Evolutionary conservation across 2,797 vertebrate genomes (phyloP), one percentile per base, ranked within the genome.

Genomic region (Rhinogobio ventralis): DNA sequence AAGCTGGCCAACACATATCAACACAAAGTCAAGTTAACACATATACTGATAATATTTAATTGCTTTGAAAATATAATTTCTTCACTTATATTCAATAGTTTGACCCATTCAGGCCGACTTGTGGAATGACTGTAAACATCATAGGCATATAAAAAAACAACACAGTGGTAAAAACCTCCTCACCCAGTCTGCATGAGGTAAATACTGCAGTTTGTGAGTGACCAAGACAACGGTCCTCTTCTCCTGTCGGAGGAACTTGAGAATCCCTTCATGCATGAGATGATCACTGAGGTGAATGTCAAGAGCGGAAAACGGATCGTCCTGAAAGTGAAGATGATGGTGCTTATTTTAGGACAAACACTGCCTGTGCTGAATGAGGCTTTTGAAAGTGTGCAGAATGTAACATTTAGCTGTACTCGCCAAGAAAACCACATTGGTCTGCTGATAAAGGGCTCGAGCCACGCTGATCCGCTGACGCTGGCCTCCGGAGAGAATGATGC

Each of bases 221-320:
- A 99, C 98, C 80, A 99, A 88, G 83, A 99, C 97, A n/a, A 99
- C 93, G 0, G 98, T 99, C 85, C 97, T 95, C 90, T 97, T 98
- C 90, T 99, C 98, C 64, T 97, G 96, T 76, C 95, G 93, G 73
- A 99, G 95, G 85, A 99, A 94, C 85, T 98, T 98, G 60, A 99
- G 95, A 87, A 99, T 98, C 72, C 98, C 98, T 0, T 98, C 97
- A 92, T 98, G 96, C 98, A 99, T 99, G 77, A 99, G 95, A 77
- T 99, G 98, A 91, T 99, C 98, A 85, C 98, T 99, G 79, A 99
- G 94, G 89, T 99, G 98, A 88, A 99, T 96, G 92, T 99, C 98
- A 93, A 99, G 93, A 39, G 98, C 97, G 66, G 98, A 99, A 94
- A 99, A 99, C 0, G 98, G 98, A 75, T 99, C 98, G 68, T 99